These are phyloP conservation scores for Nyleta sp. DNA, from an alignment of 2,888 invertebrate genomes.

Conservation along the genomic window DNA sequence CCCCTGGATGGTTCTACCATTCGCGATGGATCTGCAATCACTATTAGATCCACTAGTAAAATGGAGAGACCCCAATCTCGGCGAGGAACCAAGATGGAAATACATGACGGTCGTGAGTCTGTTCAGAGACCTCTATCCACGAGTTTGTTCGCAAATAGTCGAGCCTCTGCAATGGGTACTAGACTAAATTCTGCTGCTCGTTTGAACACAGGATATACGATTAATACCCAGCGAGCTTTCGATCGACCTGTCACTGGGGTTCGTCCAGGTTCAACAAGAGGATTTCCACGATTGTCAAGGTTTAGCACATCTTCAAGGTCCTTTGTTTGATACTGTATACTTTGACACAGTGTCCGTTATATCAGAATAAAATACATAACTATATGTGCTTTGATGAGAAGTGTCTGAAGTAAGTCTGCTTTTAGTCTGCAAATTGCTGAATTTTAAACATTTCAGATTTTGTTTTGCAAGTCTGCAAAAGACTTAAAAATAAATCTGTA, in stretches of 20 bases:
- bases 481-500: no score
- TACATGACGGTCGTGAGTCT: conserved; percentile 66
- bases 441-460: no score
- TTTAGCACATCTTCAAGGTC: conserved; percentile 40
- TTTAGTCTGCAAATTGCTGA: no score
- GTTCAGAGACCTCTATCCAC: conserved; percentile 76
- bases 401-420: no score
- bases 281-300: conserved; percentile 77
- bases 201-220: conserved; percentile 71
- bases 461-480: no score
- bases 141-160: conserved; percentile 68
- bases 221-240: conserved; percentile 78
- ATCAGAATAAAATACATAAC: no score
- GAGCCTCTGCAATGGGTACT: conserved; percentile 68
- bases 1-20: conserved; percentile 44
- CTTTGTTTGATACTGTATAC: not conserved
- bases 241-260: conserved; percentile 92
- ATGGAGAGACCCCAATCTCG: conserved; percentile 77
- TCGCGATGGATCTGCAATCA: conserved; percentile 67
- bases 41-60: conserved; percentile 69
- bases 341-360: no score
- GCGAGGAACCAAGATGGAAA: conserved; percentile 74
- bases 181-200: conserved; percentile 70
- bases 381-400: no score
- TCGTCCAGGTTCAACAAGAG: conserved; percentile 86